Evolutionary conservation across 2,113 vertebrate genomes (phyloP), one percentile per base, ranked within the genome.

Genomic region (Dendropsophus ebraccatus): DNA sequence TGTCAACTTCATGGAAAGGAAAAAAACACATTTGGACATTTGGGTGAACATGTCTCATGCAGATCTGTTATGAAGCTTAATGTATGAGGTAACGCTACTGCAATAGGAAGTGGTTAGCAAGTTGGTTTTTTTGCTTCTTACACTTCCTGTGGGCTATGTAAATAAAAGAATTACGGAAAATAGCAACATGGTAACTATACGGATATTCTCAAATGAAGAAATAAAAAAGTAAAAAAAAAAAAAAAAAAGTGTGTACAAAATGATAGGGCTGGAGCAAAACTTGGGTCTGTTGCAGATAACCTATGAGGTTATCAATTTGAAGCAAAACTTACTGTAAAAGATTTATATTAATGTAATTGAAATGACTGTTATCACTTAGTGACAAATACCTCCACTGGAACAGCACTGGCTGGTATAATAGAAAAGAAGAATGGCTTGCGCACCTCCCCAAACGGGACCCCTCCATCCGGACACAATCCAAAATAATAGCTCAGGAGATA

Each of bases 31-130:
- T 0, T 65, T 2, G n/a, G 23, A 60, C 12, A 5, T 11, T 1
- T 16, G n/a, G 58, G 58, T 25, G 9, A 60, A 60, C 23, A 25
- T 11, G 1, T 60, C 2, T 25, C n/a, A n/a, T n/a, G n/a, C n/a
- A n/a, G n/a, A n/a, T n/a, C 60, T 65, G 60, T 14, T 12, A 65
- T 13, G 13, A 65, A 3, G 60, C n/a, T 28, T 65, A 17, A 41
- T 11, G 25, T 80, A 17, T 60, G 67, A 32, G 47, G 81, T 37
- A 74, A 73, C 13, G 5, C n/a, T 47, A 35, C 21, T 84, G 70
- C 54, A 75, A 60, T 2, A 84, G 69, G 82, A 84, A 60, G 82
- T 75, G 70, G 82, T 84, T 45, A 58, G 32, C 14, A 60, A 30
- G 70, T 28, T 37, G n/a, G 28, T 37, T 8, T 28, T 54, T 73